Base-by-base conservation (phyloP, 2,888 invertebrate genomes). In the Limnephilus marmoratus region DNA sequence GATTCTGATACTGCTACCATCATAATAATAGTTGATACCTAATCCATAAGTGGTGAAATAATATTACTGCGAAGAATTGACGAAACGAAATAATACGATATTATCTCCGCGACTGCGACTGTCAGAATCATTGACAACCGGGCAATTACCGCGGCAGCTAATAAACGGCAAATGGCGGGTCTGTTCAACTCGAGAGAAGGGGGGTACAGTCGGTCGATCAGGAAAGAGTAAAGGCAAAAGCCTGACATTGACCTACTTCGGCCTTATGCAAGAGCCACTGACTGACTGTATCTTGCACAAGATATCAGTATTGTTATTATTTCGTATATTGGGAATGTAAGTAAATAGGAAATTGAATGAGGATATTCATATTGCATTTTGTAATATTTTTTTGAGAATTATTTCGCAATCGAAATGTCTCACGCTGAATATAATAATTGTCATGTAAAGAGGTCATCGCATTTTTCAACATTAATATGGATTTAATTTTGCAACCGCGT, bases 201-300 rank as follows among this genome's bases (percentile, higher is more conserved):
- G 24, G 68, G 9, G 68, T 68, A 24, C 68, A n/a, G 68, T 9
- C 68, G 2, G 5, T n/a, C 24, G 18, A 68, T 68, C 68, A 68
- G 68, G 68, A 68, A 68, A 24, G 53, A 68, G 53, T 24, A 68
- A 68, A 68, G 53, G 49, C 49, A 49, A 68, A 7, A 24, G 68
- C 24, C 68, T 88, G 88, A 88, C 88, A 88, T 80, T 88, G 88
- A 80, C 88, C 88, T 34, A 88, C 88, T 88, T 15, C 11, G 49
- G 45, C 68, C 68, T 68, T 68, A n/a, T 68, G 68, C n/a, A 68
- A 68, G 68, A 68, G 2, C 68, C 24, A 68, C 68, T n/a, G 68
- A n/a, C 68, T 68, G 68, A 24, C 68, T 68, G 68, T 68, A 24
- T 24, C 68, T 68, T 68, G 68, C 68, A 9, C 68, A 68, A 68